Evolutionary conservation across 1,140 invertebrate genomes (phyloP).

Genomic region (Heterodera schachtii): DNA sequence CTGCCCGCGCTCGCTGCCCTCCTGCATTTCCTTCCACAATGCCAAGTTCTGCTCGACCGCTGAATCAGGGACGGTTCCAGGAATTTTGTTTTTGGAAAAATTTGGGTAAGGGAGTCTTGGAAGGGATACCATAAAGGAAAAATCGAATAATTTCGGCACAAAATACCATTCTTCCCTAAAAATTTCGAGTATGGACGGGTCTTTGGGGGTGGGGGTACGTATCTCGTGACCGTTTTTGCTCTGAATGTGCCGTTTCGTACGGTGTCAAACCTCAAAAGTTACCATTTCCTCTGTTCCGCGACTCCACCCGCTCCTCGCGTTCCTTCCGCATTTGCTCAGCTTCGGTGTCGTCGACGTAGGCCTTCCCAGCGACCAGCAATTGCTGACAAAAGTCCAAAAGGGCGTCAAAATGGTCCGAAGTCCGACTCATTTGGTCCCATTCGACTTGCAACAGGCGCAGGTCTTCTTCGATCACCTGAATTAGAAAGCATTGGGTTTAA

Average conservation of each 20-base stretch:
- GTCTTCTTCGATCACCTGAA: constrained; percentile 88
- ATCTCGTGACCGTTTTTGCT: no score
- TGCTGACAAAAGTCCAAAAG: constrained; percentile 86
- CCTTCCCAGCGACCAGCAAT: constrained; percentile 82
- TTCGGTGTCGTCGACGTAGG: constrained; percentile 95
- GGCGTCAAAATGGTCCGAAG: constrained; percentile 93
- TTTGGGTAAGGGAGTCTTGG: no score
- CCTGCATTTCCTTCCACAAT: constrained; percentile 93
- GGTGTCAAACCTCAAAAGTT: constrained; percentile 58
- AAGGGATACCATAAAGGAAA: no score
- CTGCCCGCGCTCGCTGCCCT: constrained; percentile 77
- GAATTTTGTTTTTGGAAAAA: no score
- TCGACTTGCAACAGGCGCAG: constrained; percentile 86
- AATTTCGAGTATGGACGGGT: no score
- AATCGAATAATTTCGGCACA: constrained; percentile 15
- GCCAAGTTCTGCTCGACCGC: constrained; percentile 82
- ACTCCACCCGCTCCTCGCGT: constrained; percentile 84
- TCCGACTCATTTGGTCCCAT: constrained; percentile 89
- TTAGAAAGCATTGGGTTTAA: background rate
- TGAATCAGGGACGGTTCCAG: constrained; percentile 65
- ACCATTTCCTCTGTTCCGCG: constrained; percentile 83
- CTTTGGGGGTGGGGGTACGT: no score
- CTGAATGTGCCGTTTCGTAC: no score
- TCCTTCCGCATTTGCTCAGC: constrained; percentile 91
- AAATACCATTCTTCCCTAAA: background rate